Evolutionary conservation across 1,140 invertebrate species (phyloP).

Genomic region (Camponotus pennsylvanicus): DNA sequence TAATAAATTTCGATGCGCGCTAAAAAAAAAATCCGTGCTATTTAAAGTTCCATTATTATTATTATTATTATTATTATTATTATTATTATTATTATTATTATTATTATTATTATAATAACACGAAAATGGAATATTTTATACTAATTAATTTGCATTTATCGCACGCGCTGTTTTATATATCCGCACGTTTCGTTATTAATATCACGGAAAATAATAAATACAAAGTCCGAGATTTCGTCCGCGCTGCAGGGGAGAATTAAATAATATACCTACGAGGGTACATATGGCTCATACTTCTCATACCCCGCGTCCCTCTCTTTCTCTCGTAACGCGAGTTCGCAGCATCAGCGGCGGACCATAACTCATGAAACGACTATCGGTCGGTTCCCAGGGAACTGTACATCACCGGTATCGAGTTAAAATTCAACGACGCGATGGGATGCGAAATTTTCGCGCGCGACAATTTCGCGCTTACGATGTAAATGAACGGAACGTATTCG

Average conservation of each 20-base stretch:
- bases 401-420: constrained; percentile 58
- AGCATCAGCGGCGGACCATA: constrained; percentile 42
- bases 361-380: constrained; percentile 60
- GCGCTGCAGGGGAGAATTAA: not conserved
- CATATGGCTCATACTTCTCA: no score
- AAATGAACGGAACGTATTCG: constrained; percentile 44
- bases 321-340: constrained; percentile 25
- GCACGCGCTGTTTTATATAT: not conserved
- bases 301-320: not conserved
- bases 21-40: constrained; percentile 15
- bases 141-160: constrained; percentile 42
- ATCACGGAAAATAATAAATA: constrained; percentile 20
- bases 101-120: not conserved
- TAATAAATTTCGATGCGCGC: not conserved
- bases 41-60: not conserved
- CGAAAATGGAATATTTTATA: constrained; percentile 27
- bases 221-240: constrained; percentile 7
- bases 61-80: not conserved
- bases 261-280: constrained; percentile 25
- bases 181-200: constrained; percentile 2
- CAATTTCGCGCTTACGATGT: constrained; percentile 42
- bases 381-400: constrained; percentile 57
- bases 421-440: constrained; percentile 57
- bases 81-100: not conserved
- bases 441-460: constrained; percentile 46